These are phyloP conservation scores for Elmis aenea DNA, from an alignment of 2,888 invertebrate genomes.

Conservation along the genomic window DNA sequence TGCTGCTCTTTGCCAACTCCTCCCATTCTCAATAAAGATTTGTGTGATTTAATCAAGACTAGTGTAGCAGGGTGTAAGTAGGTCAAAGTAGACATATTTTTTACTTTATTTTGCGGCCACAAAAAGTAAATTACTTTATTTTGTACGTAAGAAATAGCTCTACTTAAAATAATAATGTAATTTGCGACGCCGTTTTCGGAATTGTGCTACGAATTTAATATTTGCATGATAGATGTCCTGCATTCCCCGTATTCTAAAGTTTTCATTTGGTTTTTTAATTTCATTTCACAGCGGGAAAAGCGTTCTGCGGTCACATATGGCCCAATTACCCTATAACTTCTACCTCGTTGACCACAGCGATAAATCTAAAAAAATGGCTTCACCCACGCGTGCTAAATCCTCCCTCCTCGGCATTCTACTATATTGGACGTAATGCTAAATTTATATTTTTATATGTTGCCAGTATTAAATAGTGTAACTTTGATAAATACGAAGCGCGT, in stretches of 20 bases:
- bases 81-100: constrained; percentile 13
- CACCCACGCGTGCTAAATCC: constrained; percentile 10
- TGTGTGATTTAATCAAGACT: constrained; percentile 31
- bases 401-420: no score
- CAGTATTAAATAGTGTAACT: no score
- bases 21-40: constrained; percentile 23
- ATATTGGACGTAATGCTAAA: no score
- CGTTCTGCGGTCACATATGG: constrained; percentile 32
- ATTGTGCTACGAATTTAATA: constrained; percentile 14
- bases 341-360: constrained; percentile 31
- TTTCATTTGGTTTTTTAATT: constrained; percentile 16
- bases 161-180: constrained; percentile 14
- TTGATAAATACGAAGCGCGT: no score
- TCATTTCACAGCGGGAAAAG: constrained; percentile 17
- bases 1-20: constrained; percentile 12
- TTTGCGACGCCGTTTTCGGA: constrained; percentile 12
- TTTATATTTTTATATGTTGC: no score
- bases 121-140: constrained; percentile 9
- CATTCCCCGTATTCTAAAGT: constrained; percentile 15
- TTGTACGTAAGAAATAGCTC: constrained; percentile 11
- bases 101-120: constrained; percentile 12
- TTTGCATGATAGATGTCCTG: constrained; percentile 15
- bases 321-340: constrained; percentile 35
- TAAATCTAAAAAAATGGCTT: constrained; percentile 28
- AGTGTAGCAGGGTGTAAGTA: constrained; percentile 19